Conservation (phyloP, 2,113 vertebrate genomes). For the Heliornis fulica region DNA sequence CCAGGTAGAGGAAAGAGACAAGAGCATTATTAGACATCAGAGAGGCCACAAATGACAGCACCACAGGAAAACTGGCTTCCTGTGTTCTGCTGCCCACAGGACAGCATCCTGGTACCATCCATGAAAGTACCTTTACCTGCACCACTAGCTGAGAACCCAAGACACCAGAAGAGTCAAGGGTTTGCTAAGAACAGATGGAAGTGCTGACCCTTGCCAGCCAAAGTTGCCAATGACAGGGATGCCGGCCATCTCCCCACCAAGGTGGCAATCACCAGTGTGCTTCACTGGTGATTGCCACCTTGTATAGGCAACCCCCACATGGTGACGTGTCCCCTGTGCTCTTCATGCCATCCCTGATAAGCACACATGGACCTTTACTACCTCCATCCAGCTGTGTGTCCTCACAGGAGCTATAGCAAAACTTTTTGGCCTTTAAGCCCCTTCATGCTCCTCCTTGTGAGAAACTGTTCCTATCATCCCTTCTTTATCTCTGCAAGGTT, state of each 20-base stretch:
- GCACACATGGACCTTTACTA: neutral
- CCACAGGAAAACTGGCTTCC: neutral
- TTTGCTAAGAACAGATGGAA: neutral
- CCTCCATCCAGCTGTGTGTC: neutral
- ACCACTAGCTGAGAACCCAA: neutral
- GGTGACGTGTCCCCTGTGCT: neutral
- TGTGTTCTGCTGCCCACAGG: neutral
- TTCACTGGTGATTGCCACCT: neutral
- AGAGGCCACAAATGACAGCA: neutral
- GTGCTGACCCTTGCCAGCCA: neutral
- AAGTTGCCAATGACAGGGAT: neutral
- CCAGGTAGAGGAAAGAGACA: neutral
- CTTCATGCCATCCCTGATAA: neutral
- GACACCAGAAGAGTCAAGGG: neutral
- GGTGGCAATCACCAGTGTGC: too few species aligned
- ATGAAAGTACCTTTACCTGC: neutral
- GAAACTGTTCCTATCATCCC: neutral
- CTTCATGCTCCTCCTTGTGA: neutral
- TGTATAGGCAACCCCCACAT: neutral
- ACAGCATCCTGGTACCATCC: neutral
- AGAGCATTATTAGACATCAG: neutral
- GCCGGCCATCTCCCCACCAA: neutral
- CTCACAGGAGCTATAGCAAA: neutral
- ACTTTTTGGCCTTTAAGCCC: neutral
- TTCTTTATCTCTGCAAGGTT: neutral